Evolutionary conservation across 2,888 invertebrate species (phyloP), one percentile per base, ranked within the genome.

Genomic region (Leucophenga maculata): DNA sequence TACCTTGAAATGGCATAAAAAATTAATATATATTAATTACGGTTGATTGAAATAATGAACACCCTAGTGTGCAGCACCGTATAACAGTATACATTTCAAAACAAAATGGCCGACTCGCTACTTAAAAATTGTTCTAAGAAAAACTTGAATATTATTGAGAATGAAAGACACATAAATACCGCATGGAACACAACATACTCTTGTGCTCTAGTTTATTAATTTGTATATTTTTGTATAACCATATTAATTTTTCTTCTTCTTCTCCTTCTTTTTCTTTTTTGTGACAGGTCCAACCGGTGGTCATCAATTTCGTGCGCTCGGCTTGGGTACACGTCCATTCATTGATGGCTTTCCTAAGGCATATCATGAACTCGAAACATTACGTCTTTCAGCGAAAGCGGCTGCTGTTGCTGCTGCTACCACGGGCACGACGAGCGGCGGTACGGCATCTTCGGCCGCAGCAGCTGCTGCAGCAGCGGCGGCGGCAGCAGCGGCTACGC

Each of bases 291-390:
- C 92, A 72, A 90, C 91, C 83, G 85, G 90, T 87, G 90, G 92
- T 88, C 92, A 92, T 78, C 93, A 93, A 85, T 93, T 94, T 84
- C 91, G 95, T 74, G 92, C 93, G 64, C 90, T 94, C 78, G 93
- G 93, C 44, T 89, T 94, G 83, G 92, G 92, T 68, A 94, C 94
- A 85, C 91, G 95, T 77, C 93, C 94, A 67, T 91, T 93, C 88
- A 89, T 92, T 70, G 88, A 90, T 68, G 90, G 92, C 65, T 93
- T 93, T 86, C 90, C 91, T 68, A 91, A 91, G 76, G 92, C 93
- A 82, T 90, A 93, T 74, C 90, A 92, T 73, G 93, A 93, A 72
- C 89, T 93, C 76, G 95, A 95, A 78, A 89, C 91, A 67, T 93
- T 93, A 87, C 92, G 95, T 83, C 91, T 94, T 77, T 75, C 80